These are phyloP conservation scores for Peromyscus attwateri DNA, from an alignment of 2,797 vertebrate species.

Conservation along the genomic window DNA sequence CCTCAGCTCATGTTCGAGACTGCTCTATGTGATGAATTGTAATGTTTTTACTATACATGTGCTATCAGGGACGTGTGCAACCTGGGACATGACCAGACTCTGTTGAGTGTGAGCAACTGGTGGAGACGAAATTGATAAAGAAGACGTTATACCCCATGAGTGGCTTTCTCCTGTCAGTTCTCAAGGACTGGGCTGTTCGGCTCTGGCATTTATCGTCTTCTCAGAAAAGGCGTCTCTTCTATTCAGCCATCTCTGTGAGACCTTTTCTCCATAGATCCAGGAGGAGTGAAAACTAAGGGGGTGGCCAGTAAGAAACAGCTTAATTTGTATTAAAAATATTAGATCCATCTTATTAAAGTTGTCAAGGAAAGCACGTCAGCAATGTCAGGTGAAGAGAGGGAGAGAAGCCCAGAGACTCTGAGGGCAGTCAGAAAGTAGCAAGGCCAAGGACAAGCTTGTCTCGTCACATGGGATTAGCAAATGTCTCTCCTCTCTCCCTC, in stretches of 20 bases:
- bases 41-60: not conserved
- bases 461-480: conserved; percentile 7
- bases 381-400: not conserved
- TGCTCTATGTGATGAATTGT: not conserved
- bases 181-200: not conserved
- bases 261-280: not conserved
- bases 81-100: not conserved
- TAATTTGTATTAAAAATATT: not conserved
- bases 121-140: conserved; percentile 12
- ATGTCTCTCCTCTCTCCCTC: not conserved
- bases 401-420: not conserved
- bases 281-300: not conserved
- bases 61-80: not conserved
- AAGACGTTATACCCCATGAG: not conserved
- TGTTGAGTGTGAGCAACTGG: not conserved
- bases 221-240: not conserved
- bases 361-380: not conserved
- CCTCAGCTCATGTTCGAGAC: not conserved
- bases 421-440: not conserved
- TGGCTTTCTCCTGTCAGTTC: conserved; percentile 2
- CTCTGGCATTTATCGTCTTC: conserved; percentile 21
- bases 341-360: not conserved
- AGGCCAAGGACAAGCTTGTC: not conserved
- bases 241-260: not conserved
- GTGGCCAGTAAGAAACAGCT: not conserved